Evolutionary conservation across 1,140 invertebrate species (phyloP), one percentile per base, ranked within the genome.

Genomic region (Drosophila auraria): DNA sequence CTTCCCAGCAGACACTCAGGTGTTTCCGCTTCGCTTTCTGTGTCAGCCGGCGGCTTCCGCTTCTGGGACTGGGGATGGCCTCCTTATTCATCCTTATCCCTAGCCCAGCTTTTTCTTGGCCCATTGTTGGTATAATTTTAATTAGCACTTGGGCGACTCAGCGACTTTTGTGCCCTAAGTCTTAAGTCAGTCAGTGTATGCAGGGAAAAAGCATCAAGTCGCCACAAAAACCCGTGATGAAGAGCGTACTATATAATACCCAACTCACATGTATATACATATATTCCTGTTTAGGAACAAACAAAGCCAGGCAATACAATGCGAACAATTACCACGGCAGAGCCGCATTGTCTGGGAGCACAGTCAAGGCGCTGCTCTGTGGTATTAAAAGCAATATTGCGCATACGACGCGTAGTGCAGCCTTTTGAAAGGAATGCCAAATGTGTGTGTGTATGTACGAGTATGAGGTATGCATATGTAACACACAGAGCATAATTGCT

Each of bases 91-190:
- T 11, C 14, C 36, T 40, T 38, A 6, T n/a, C 2, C 36, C 36
- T 20, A 57, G 8, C 8, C 20, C 38, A 44, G 23, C 15, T 54
- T 49, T 25, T 64, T 58, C 56, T 49, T 58, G 40, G 44, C 27
- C 56, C 45, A 56, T 60, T 64, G 64, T 80, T 72, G 64, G 69
- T 78, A 82, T 91, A 91, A 90, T 91, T 86, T 86, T 91, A 91
- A 91, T 91, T 91, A 91, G 79, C 84, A 83, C 87, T 89, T 60
- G 62, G 3, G 33, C 33, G 8, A 36, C 33, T 11, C 9, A 62
- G 65, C 49, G 63, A 71, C 65, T 68, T 69, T 63, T 56, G 65
- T 57, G 57, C 59, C 62, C 45, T 56, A 47, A 65, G 49, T 59
- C 72, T 36, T 57, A 25, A 68, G 45, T 44, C n/a, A 58, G 49